Conservation (phyloP, 2,888 invertebrate species). For the Halocaridina rubra region DNA sequence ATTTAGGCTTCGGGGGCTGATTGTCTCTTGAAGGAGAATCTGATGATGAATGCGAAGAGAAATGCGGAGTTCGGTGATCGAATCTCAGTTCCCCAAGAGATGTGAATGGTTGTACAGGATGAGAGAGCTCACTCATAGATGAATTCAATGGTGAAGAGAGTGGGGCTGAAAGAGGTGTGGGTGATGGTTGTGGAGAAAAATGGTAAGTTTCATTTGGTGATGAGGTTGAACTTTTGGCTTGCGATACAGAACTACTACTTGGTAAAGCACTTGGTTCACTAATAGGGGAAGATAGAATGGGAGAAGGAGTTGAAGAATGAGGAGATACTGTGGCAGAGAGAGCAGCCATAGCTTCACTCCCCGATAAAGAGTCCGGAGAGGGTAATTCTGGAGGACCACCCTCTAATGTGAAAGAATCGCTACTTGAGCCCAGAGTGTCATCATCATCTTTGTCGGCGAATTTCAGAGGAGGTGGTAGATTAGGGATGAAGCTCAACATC, state of each 20-base stretch:
- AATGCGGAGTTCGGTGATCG: background rate
- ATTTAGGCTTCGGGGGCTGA: slow-evolving; percentile 32
- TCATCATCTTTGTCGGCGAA: slow-evolving; percentile 53
- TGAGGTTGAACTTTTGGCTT: background rate
- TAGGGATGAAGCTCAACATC: slow-evolving; percentile 13
- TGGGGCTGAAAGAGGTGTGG: slow-evolving; percentile 42
- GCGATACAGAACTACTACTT: background rate
- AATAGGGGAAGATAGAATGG: slow-evolving; percentile 35
- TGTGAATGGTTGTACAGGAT: slow-evolving; percentile 27
- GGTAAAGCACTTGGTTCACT: slow-evolving; percentile 21
- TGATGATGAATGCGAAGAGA: background rate
- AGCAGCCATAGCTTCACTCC: slow-evolving; percentile 34
- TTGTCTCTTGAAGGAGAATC: slow-evolving; percentile 17
- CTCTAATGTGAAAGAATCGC: slow-evolving; percentile 57
- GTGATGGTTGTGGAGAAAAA: slow-evolving; percentile 24
- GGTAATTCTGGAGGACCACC: slow-evolving; percentile 44
- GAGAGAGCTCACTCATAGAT: slow-evolving; percentile 38
- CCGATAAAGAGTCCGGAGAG: slow-evolving; percentile 39
- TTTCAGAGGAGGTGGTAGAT: slow-evolving; percentile 22
- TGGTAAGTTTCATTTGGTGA: background rate
- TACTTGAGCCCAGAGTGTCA: slow-evolving; percentile 59
- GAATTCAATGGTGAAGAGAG: slow-evolving; percentile 21
- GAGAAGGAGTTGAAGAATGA: slow-evolving; percentile 34
- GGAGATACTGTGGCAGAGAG: slow-evolving; percentile 32
- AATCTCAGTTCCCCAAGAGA: slow-evolving; percentile 41